Percentiles rank a stretch among this genome's conserved stretches.
Evolutionary conservation across 2,888 invertebrate genomes (phyloP).

Genomic region (Villa cingulata): DNA sequence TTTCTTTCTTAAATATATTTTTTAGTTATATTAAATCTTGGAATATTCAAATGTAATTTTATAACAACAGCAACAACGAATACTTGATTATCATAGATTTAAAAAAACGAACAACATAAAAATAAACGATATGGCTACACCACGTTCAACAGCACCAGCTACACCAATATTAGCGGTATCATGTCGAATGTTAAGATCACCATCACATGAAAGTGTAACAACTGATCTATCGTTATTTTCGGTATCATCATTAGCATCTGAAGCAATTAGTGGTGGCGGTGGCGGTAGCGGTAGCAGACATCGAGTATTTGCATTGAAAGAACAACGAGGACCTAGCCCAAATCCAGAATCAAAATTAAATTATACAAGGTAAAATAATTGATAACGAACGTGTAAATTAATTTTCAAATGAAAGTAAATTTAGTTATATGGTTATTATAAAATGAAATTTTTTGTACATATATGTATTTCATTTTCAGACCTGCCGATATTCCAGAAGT

Average conservation of each 20-base stretch:
- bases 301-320: slow-evolving; percentile 39
- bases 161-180: slow-evolving; percentile 34
- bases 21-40: too few relatives aligned
- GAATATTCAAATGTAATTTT: too few relatives aligned
- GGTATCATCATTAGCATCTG: slow-evolving; percentile 51
- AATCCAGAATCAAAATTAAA: slow-evolving; percentile 48
- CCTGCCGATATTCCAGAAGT: slow-evolving; percentile 49
- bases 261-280: slow-evolving; percentile 37
- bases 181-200: slow-evolving; percentile 57
- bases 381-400: too few relatives aligned
- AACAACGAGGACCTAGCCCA: slow-evolving; percentile 51
- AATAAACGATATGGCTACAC: slow-evolving; percentile 12
- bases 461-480: slow-evolving; percentile 3
- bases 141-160: slow-evolving; percentile 17
- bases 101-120: too few relatives aligned
- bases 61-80: too few relatives aligned
- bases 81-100: too few relatives aligned
- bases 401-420: too few relatives aligned
- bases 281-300: slow-evolving; percentile 20
- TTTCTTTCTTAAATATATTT: too few relatives aligned
- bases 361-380: slow-evolving; percentile 10
- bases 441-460: not conserved
- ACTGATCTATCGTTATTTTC: slow-evolving; percentile 71
- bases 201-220: slow-evolving; percentile 72
- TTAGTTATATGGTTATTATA: too few relatives aligned